Base-by-base conservation (phyloP, 2,113 vertebrate species). In the Bucco capensis region DNA sequence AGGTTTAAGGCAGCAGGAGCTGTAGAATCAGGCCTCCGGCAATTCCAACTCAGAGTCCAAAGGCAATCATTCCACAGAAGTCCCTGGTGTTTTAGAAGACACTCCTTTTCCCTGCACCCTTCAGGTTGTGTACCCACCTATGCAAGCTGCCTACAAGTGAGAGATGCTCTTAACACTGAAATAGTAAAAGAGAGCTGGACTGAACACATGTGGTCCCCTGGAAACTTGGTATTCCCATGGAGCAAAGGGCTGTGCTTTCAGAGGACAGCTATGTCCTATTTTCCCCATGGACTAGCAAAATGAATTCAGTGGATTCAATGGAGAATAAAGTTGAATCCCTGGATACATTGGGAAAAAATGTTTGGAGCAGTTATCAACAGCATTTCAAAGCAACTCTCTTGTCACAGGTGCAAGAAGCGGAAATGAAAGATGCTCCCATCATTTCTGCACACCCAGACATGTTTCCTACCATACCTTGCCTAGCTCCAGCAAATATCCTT, bases 391-490 rank as follows among this genome's bases (percentile, higher is more conserved):
- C 14, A 35, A 19, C 2, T 8, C 8, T 22, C 69, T 42, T 17
- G 42, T 37, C 21, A 37, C 30, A 38, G 70, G 30, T 1, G 5
- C 58, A 11, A 51, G 47, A 65, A 87, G 47, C 3, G 18, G 35
- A 61, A 72, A 56, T 5, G 8, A 6, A 76, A 64, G 56, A 38
- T 25, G 9, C 49, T 60, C 27, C 19, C 22, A 11, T 3, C 15
- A 5, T 10, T 49, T 35, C 25, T 14, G 23, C 1, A 23, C 38
- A 10, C 3, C 1, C 15, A 58, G 66, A 44, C 14, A 6, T 0
- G 16, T 14, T 72, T 58, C 65, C 35, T 24, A 31, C 14, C 12
- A 13, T 1, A 8, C 47, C 28, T 11, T 6, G 17, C 19, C 37
- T 12, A 8, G 9, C 56, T 17, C 17, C 2, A 14, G 33, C n/a